Conservation (phyloP, 1,140 invertebrate genomes). For the Papilio polyxenes region DNA sequence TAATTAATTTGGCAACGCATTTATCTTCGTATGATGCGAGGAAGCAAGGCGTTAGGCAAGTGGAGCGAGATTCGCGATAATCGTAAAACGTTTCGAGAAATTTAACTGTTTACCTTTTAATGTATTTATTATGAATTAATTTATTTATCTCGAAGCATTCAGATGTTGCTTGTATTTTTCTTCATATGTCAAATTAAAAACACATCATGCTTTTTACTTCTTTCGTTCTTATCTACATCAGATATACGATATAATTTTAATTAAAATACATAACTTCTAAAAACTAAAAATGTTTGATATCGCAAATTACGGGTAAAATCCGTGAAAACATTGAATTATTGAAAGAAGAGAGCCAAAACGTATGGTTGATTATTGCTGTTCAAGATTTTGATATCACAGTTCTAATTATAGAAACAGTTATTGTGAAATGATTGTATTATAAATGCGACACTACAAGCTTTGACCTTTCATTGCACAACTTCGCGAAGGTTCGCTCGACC, state of each 20-base stretch:
- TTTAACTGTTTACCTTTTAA: constrained; percentile 6
- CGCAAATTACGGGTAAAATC: too few relatives aligned
- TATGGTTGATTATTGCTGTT: background rate
- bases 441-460: background rate
- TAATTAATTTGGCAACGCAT: constrained; percentile 67
- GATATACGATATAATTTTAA: too few relatives aligned
- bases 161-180: too few relatives aligned
- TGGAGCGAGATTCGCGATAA: background rate
- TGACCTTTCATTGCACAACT: background rate
- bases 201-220: too few relatives aligned
- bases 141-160: too few relatives aligned
- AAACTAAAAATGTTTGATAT: too few relatives aligned
- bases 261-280: too few relatives aligned
- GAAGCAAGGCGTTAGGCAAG: constrained; percentile 58
- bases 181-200: too few relatives aligned
- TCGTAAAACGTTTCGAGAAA: background rate
- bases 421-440: background rate
- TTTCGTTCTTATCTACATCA: too few relatives aligned
- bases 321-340: too few relatives aligned
- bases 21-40: constrained; percentile 63
- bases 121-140: background rate
- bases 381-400: background rate
- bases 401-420: constrained; percentile 9
- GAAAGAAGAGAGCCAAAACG: too few relatives aligned
- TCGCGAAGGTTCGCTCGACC: background rate